phyloP scores from a whole-genome alignment of 2,888 invertebrate genomes.

The Phlogophora meticulosa region DNA sequence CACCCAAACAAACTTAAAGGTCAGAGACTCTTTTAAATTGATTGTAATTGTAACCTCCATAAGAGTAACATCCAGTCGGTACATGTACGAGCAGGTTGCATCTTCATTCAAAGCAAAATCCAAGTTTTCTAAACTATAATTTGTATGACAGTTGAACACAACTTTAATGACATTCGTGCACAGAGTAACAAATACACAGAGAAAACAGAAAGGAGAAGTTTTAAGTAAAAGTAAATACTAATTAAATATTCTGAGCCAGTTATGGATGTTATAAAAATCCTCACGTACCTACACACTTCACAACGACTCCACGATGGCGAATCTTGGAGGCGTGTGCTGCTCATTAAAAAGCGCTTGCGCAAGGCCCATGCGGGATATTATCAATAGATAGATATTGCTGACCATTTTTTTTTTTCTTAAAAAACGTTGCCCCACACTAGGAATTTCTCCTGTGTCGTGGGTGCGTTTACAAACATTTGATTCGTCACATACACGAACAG shows the following conservation, averaged over 20 bases:
- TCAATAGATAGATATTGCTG: conserved; percentile 9
- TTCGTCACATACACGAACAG: no score
- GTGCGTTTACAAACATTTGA: no score
- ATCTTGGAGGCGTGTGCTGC: conserved; percentile 22
- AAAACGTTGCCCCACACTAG: no score
- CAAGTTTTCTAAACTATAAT: conserved; percentile 46
- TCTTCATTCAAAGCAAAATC: conserved; percentile 19
- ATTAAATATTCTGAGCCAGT: conserved; percentile 42
- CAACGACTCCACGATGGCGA: no score
- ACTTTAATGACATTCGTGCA: conserved; percentile 34
- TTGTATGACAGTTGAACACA: conserved; percentile 43
- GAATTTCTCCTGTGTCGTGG: no score
- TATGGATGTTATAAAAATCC: conserved; percentile 23
- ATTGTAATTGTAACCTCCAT: no score
- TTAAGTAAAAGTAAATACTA: conserved; percentile 30
- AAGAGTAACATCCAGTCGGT: neutral
- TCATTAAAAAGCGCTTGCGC: conserved; percentile 20
- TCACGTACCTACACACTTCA: no score
- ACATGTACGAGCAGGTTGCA: neutral
- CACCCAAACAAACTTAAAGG: no score
- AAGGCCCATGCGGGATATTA: conserved; percentile 34
- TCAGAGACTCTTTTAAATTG: no score
- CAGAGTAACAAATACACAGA: conserved; percentile 32
- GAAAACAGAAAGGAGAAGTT: conserved; percentile 44
- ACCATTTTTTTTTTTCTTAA: no score